Evolutionary conservation across 2,113 vertebrate species (phyloP).

Genomic region (Cochlearius cochlearius): DNA sequence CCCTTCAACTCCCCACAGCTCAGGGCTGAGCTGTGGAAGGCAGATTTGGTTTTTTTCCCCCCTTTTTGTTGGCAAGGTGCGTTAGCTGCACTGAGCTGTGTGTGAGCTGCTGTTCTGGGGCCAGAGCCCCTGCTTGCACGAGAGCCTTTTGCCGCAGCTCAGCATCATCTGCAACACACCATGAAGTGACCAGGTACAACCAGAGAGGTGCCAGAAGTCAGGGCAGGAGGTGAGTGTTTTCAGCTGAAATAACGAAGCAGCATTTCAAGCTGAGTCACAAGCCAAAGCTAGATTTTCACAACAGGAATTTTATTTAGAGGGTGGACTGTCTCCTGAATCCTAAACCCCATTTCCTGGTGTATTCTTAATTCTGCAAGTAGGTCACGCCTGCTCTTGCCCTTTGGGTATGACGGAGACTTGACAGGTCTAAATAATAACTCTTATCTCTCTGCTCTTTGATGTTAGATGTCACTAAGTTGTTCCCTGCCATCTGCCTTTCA

Average conservation of each 20-base stretch:
- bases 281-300: neutral
- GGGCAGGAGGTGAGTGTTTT: neutral
- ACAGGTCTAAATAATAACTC: constrained; percentile 15
- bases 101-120: neutral
- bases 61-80: neutral
- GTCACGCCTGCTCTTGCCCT: neutral
- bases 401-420: neutral
- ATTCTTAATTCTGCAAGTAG: constrained; percentile 5
- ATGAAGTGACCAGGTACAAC: neutral
- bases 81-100: accelerated
- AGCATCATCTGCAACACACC: neutral
- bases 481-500: neutral
- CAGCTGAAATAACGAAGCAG: neutral
- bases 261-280: neutral
- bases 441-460: neutral
- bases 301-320: neutral
- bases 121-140: neutral
- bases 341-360: neutral
- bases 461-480: neutral
- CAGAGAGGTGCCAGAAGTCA: neutral
- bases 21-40: neutral
- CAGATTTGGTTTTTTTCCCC: accelerated
- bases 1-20: neutral
- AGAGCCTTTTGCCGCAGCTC: neutral
- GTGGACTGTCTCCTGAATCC: neutral